Evolutionary conservation across 2,113 vertebrate genomes (phyloP).

Genomic region (Uria aalge): DNA sequence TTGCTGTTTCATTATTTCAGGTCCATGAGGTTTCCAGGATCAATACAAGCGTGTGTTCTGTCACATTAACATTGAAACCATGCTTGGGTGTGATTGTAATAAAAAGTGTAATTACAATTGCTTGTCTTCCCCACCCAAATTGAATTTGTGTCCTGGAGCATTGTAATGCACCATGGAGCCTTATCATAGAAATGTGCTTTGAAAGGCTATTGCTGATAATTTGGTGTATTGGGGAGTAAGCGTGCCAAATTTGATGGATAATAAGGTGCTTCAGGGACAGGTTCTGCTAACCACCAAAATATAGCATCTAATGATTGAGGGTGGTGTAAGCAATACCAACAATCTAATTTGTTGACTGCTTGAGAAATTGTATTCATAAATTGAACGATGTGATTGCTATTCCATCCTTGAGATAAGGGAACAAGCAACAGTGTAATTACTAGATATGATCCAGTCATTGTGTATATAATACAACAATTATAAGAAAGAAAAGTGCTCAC

Average conservation of each 20-base stretch:
- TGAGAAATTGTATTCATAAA: neutral
- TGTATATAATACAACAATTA: neutral
- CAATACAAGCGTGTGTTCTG: neutral
- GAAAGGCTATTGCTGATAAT: neutral
- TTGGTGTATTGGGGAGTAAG: neutral
- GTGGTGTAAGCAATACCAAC: neutral
- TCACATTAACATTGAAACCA: neutral
- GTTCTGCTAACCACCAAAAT: neutral
- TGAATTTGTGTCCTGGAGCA: neutral
- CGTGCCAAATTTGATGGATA: neutral
- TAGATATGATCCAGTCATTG: neutral
- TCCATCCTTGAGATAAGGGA: neutral
- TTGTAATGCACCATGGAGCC: neutral
- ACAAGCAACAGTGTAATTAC: neutral
- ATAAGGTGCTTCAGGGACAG: neutral
- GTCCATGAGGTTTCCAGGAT: neutral
- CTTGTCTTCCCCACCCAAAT: neutral
- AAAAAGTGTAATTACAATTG: neutral
- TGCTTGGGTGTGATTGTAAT: neutral
- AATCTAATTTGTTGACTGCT: neutral
- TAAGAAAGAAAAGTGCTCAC: neutral
- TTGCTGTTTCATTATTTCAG: neutral
- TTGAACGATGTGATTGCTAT: neutral
- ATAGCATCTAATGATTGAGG: neutral
- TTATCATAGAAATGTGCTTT: neutral